Evolutionary conservation across 2,797 vertebrate genomes (phyloP), one percentile per base, ranked within the genome.

Genomic region (Cirrhinus molitorella): DNA sequence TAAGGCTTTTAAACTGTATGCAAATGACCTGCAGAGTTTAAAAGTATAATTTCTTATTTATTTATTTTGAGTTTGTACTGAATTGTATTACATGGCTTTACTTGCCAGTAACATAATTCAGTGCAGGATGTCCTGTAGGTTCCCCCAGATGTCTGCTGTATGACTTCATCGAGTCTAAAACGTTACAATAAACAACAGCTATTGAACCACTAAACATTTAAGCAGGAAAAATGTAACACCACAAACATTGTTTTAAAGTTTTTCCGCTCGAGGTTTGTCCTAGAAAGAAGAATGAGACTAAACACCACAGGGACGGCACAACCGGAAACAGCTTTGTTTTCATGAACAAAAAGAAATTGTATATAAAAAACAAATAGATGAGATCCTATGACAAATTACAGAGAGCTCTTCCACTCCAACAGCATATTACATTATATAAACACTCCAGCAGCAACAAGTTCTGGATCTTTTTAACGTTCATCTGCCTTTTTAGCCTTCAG

Each of bases 361-460:
- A 37, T 25, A n/a, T 65, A 80, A 31, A 47, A n/a, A 45, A 28
- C 4, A 59, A 80, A 40, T 12, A 53, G 28, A 59, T 2, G 16
- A 70, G 65, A 43, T 80, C 10, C 31, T 68, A n/a, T 53, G 31
- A 55, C 65, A 80, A 16, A 13, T 80, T 40, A 55, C 49, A 79
- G 47, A 25, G 49, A 79, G 17, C 21, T 19, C 37, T 40, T 19
- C 23, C 28, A 70, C 49, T 23, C 47, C 13, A 51, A 31, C 10
- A 31, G 28, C 17, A 63, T 13, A 5, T 63, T 47, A 63, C 2
- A 51, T 51, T 17, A 45, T 37, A 67, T 23, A 37, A 67, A 53
- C 31, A 67, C 61, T 43, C 8, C 13, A 25, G 5, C 34, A 59
- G 12, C 14, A 43, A 43, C n/a, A 12, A 11, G 8, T 4, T 40